Evolutionary conservation across 2,113 vertebrate genomes (phyloP), one percentile per base, ranked within the genome.

Genomic region (Perccottus glenii): DNA sequence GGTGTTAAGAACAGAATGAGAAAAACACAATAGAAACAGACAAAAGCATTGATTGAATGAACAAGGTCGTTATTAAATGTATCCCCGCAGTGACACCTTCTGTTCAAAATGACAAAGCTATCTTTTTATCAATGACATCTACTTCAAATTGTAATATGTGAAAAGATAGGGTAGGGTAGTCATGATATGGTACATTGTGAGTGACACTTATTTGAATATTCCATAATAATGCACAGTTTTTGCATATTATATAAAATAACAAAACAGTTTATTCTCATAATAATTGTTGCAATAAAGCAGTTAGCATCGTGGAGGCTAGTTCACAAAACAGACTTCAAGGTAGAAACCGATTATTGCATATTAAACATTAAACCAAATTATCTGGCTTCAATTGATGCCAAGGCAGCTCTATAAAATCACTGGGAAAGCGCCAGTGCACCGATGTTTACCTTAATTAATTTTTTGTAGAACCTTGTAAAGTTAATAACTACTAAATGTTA

Each of bases 91-190:
- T 58, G 57, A 73, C 27, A 63, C 40, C 64, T 72, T 72, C 50
- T n/a, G 59, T 19, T 64, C 47, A 60, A 64, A 77, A 65, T 40
- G 51, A 49, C 60, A 77, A 77, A 75, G 70, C 64, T 42, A 51
- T 57, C 46, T 40, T 36, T 44, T 40, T 33, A 57, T 76, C 69
- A 55, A 27, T 8, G 49, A 12, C 56, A 19, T 77, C 66, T 49
- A 40, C 53, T 61, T 73, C 33, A 43, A 9, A 5, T 38, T 70
- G 43, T 63, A 46, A 14, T 59, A 44, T 15, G n/a, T 44, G 42
- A 44, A 68, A 44, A 68, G 69, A 73, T 60, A 70, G 60, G 38
- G 51, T n/a, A 32, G 38, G 46, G 51, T 66, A 36, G 42, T 68
- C 51, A 33, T 46, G 47, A 46, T 42, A 73, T 32, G 12, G 14